Evolutionary conservation across 2,797 vertebrate species (phyloP).

Genomic region (Naso thynnoides): DNA sequence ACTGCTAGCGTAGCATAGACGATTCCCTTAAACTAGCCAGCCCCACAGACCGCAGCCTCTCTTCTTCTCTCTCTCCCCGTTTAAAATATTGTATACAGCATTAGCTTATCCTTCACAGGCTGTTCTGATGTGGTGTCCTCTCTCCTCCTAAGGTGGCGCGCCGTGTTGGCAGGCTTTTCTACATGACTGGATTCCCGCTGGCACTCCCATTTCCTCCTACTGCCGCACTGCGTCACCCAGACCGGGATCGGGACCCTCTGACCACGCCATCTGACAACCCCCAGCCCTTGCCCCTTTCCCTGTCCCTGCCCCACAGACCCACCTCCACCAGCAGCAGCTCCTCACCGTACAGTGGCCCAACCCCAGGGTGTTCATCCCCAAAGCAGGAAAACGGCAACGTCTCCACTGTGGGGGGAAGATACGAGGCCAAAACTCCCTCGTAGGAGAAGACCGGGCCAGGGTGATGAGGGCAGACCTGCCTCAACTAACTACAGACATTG

Average conservation of each 20-base stretch:
- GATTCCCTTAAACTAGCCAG: slow-evolving; percentile 63
- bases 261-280: slow-evolving; percentile 81
- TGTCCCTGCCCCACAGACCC: slow-evolving; percentile 84
- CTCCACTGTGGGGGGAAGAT: slow-evolving; percentile 73
- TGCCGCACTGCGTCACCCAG: slow-evolving; percentile 79
- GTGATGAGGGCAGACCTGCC: slow-evolving; percentile 30
- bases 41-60: slow-evolving; percentile 67
- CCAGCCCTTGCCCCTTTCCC: slow-evolving; percentile 88
- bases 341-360: slow-evolving; percentile 86
- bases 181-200: slow-evolving; percentile 96
- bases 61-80: slow-evolving; percentile 54
- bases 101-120: slow-evolving; percentile 13
- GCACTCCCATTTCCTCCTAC: slow-evolving; percentile 92
- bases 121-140: slow-evolving; percentile 58
- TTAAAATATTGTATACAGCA: slow-evolving; percentile 17
- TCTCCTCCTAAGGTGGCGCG: slow-evolving; percentile 90
- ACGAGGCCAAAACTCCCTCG: slow-evolving; percentile 89
- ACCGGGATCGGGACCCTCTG: slow-evolving; percentile 82
- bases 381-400: slow-evolving; percentile 90
- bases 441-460: slow-evolving; percentile 74
- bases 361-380: slow-evolving; percentile 87
- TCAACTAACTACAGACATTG: slow-evolving; percentile 20
- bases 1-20: slow-evolving; percentile 66
- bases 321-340: slow-evolving; percentile 88
- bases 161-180: slow-evolving; percentile 93